Conservation (phyloP, 2,888 invertebrate species). For the Entomobrya multifasciata region DNA sequence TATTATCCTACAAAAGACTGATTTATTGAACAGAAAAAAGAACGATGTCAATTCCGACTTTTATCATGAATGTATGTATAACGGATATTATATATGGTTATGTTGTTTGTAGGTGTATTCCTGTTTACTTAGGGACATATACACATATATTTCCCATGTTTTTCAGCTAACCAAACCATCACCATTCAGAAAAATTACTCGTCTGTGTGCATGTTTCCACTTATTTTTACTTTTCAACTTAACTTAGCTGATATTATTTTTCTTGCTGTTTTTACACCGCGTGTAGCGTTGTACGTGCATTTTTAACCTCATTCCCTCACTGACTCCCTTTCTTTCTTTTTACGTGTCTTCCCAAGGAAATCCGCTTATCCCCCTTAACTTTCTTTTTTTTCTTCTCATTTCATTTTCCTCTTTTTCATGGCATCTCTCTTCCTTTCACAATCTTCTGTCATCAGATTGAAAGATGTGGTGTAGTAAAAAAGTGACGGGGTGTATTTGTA, state of each 20-base stretch:
- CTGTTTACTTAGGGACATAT: too few relatives aligned
- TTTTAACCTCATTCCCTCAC: conserved; percentile 25
- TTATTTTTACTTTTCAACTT: conserved; percentile 12
- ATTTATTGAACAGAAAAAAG: conserved; percentile 37
- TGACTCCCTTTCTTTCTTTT: conserved; percentile 30
- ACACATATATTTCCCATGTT: too few relatives aligned
- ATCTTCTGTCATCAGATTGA: conserved; percentile 58
- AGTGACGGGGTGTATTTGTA: conserved; percentile 44
- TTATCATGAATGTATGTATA: conserved; percentile 40
- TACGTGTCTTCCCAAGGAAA: conserved; percentile 68
- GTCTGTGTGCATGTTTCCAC: conserved; percentile 8
- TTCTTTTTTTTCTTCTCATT: conserved; percentile 58
- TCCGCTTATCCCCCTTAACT: conserved; percentile 69
- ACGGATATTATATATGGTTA: not conserved
- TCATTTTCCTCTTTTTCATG: conserved; percentile 52
- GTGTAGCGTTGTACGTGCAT: conserved; percentile 10
- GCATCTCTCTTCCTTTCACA: conserved; percentile 46
- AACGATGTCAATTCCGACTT: conserved; percentile 61
- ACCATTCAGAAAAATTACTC: conserved; percentile 2
- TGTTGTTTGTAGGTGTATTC: too few relatives aligned
- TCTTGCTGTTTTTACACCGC: conserved; percentile 19
- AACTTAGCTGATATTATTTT: not conserved
- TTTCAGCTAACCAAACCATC: not conserved
- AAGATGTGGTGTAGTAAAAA: conserved; percentile 54
- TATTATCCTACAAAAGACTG: conserved; percentile 32